phyloP scores from a whole-genome alignment of 2,888 invertebrate genomes.

The Melanotus villosus region DNA sequence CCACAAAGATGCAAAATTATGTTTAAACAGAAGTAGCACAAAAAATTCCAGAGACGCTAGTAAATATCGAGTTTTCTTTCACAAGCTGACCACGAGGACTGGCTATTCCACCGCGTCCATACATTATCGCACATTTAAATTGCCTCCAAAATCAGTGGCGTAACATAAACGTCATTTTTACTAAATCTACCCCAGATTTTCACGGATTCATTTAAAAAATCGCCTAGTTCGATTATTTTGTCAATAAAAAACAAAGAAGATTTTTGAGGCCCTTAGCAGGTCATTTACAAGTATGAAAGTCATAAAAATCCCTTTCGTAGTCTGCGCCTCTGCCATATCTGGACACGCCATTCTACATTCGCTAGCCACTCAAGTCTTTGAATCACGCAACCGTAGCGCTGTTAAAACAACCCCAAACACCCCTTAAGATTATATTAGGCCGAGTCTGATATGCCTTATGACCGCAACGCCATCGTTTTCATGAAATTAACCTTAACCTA shows the following conservation, averaged over 20 bases:
- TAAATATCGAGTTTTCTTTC: conserved; percentile 39
- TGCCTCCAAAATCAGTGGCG: conserved; percentile 44
- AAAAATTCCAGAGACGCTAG: conserved; percentile 32
- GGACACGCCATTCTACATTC: conserved; percentile 67
- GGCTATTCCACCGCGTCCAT: conserved; percentile 44
- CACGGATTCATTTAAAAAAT: not conserved
- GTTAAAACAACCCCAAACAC: conserved; percentile 42
- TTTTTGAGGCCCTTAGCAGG: too few species aligned
- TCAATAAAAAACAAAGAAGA: too few species aligned
- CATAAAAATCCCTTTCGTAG: not conserved
- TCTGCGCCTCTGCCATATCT: conserved; percentile 62
- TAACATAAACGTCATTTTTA: not conserved
- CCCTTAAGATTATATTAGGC: conserved; percentile 45
- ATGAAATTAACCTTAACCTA: conserved; percentile 45
- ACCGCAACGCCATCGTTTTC: conserved; percentile 37
- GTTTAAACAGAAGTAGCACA: not conserved
- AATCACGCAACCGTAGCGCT: conserved; percentile 62
- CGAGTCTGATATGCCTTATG: conserved; percentile 43
- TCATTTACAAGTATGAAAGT: too few species aligned
- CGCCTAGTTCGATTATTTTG: too few species aligned
- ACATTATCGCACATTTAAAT: conserved; percentile 40
- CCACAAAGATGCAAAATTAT: too few species aligned
- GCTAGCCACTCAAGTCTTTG: conserved; percentile 62
- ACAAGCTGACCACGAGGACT: conserved; percentile 42
- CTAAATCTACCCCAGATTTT: conserved; percentile 4